Base-by-base conservation (phyloP, 2,888 invertebrate species). In the Agapostemon virescens region DNA sequence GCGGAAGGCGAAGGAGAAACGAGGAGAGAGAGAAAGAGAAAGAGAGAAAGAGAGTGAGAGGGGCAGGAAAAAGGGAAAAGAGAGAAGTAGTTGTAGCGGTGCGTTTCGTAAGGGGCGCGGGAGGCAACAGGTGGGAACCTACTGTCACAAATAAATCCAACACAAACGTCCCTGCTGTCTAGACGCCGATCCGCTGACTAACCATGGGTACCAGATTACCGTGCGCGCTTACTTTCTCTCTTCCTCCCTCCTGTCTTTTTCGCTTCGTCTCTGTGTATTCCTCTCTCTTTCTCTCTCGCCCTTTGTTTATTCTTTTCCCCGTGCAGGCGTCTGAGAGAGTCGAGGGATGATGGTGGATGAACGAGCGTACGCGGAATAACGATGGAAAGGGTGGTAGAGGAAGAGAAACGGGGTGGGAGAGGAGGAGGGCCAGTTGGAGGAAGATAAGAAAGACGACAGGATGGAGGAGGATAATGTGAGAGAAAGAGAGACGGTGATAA, bases 61-160 rank as follows among this genome's bases (percentile, higher is more conserved):
- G 82, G 84, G 68, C 72, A 75, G 83, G 75, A 83, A 74, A 84
- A 77, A 83, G 84, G 69, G 73, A 63, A 77, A 77, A 85, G 82
- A 79, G 83, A 83, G 84, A 84, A 84, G 70, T 79, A 84, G 70
- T 79, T 82, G 82, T 84, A 85, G 85, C 82, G 85, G 85, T 79
- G 84, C 85, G 86, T 89, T 88, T 88, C 84, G 86, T 80, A 89
- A 87, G 88, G 85, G 87, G 89, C 85, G 89, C 87, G 87, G 89
- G 90, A 90, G 91, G 91, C 91, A 92, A 92, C 92, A 92, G 91
- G 92, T 91, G 92, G 91, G 87, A 90, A 90, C 87, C 88, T 89
- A 86, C 88, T 89, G 88, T 90, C 89, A 87, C 90, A 91, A 91
- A 91, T 91, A 91, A 91, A 91, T 91, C 89, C 90, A 90, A 90